Conservation (phyloP, 2,888 invertebrate species). For the Erebia ligea region DNA sequence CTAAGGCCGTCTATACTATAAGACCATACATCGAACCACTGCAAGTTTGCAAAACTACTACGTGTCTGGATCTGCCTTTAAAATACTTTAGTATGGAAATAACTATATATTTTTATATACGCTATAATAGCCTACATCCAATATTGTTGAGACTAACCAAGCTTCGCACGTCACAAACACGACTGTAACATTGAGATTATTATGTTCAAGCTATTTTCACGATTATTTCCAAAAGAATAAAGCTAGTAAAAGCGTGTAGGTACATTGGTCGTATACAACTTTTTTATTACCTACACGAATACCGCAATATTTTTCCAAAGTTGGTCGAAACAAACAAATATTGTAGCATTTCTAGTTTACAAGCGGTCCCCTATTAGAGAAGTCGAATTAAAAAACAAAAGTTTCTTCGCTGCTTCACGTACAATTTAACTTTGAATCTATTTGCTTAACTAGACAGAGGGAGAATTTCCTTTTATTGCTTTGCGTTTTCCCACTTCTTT, state of each 20-base stretch:
- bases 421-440: slow-evolving; percentile 29
- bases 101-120: slow-evolving; percentile 33
- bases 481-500: slow-evolving; percentile 8
- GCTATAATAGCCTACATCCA: slow-evolving; percentile 35
- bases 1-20: neutral
- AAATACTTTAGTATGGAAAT: slow-evolving; percentile 34
- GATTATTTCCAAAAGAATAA: neutral
- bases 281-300: neutral
- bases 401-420: slow-evolving; percentile 21
- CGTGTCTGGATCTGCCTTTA: slow-evolving; percentile 15
- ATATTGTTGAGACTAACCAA: slow-evolving; percentile 38
- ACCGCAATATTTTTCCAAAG: slow-evolving; percentile 38
- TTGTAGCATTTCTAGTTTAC: slow-evolving; percentile 32
- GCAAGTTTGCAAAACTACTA: neutral
- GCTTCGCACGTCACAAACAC: slow-evolving; percentile 33
- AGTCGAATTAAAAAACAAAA: slow-evolving; percentile 32
- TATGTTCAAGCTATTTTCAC: neutral
- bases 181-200: slow-evolving; percentile 4
- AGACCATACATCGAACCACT: too few species aligned
- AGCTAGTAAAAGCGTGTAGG: slow-evolving; percentile 6
- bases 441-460: slow-evolving; percentile 22
- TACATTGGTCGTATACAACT: neutral
- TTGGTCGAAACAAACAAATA: slow-evolving; percentile 34
- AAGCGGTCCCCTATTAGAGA: slow-evolving; percentile 30
- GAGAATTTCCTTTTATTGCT: slow-evolving; percentile 20